phyloP scores from a whole-genome alignment of 1,140 invertebrate genomes.

The Zophobas morio region DNA sequence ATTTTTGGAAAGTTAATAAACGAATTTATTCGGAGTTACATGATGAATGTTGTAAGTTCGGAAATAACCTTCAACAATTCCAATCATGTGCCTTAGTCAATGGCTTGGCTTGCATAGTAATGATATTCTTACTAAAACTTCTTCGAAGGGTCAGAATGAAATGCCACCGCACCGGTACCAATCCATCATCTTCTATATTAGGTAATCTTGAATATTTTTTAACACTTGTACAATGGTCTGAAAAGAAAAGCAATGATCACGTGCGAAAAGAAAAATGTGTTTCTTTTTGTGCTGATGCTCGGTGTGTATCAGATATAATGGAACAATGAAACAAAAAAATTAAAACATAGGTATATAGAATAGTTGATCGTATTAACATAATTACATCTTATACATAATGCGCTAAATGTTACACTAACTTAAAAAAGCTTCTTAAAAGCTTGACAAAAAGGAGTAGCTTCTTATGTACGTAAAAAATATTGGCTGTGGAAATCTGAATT shows the following conservation, averaged over 20 bases:
- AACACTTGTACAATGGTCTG: not conserved
- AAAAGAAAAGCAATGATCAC: not conserved
- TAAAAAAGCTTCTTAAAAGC: too few relatives aligned
- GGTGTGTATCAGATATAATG: too few relatives aligned
- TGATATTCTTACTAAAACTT: not conserved
- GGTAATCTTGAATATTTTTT: not conserved
- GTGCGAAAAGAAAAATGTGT: not conserved
- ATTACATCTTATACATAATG: too few relatives aligned
- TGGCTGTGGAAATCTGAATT: too few relatives aligned
- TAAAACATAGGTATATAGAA: too few relatives aligned
- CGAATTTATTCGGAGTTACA: not conserved
- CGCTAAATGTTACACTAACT: too few relatives aligned
- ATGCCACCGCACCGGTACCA: constrained; percentile 1
- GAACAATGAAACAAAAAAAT: too few relatives aligned
- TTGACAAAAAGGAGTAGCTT: too few relatives aligned
- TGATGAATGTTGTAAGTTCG: not conserved
- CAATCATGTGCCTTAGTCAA: not conserved
- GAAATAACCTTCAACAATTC: constrained; percentile 6
- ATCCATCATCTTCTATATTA: constrained; percentile 10
- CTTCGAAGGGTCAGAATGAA: not conserved
- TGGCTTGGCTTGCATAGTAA: constrained; percentile 5
- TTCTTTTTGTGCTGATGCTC: too few relatives aligned
- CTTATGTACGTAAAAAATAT: too few relatives aligned
- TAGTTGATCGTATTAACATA: too few relatives aligned
- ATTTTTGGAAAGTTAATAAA: not conserved